phyloP scores from a whole-genome alignment of 2,113 vertebrate genomes.

The Centropus bengalensis region DNA sequence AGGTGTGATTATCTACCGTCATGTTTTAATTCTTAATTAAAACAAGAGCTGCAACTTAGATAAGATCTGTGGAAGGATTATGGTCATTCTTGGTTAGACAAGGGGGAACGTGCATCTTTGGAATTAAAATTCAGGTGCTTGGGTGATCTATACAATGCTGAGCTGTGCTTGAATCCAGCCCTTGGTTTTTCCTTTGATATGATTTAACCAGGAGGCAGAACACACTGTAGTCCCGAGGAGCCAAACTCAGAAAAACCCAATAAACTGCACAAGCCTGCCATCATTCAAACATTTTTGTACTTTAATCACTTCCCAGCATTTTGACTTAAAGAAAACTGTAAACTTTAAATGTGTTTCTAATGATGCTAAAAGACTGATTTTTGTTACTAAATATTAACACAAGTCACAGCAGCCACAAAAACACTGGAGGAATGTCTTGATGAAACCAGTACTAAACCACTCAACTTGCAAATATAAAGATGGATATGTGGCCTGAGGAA shows the following conservation, averaged over 20 bases:
- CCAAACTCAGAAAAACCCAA: background rate
- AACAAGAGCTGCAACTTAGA: conserved; percentile 62
- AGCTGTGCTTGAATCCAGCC: background rate
- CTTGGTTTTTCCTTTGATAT: background rate
- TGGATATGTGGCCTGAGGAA: conserved; percentile 29
- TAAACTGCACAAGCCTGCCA: background rate
- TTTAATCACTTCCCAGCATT: background rate
- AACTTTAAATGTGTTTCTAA: background rate
- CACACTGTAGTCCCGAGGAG: background rate
- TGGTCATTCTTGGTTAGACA: conserved; percentile 36
- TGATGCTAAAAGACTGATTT: background rate
- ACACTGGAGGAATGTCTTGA: conserved; percentile 10
- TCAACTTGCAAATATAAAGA: conserved; percentile 44
- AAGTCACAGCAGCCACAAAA: conserved; percentile 1
- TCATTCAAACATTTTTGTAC: background rate
- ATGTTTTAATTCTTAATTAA: conserved; percentile 75
- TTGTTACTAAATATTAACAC: background rate
- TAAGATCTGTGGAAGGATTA: conserved; percentile 51
- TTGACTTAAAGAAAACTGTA: background rate
- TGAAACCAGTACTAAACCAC: conserved; percentile 45
- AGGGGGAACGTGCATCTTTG: background rate
- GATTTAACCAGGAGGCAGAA: background rate
- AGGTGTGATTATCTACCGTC: conserved; percentile 70
- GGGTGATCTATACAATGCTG: background rate
- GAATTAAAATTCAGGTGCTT: conserved; percentile 29